phyloP scores from a whole-genome alignment of 2,113 vertebrate genomes.

The Kryptolebias marmoratus region DNA sequence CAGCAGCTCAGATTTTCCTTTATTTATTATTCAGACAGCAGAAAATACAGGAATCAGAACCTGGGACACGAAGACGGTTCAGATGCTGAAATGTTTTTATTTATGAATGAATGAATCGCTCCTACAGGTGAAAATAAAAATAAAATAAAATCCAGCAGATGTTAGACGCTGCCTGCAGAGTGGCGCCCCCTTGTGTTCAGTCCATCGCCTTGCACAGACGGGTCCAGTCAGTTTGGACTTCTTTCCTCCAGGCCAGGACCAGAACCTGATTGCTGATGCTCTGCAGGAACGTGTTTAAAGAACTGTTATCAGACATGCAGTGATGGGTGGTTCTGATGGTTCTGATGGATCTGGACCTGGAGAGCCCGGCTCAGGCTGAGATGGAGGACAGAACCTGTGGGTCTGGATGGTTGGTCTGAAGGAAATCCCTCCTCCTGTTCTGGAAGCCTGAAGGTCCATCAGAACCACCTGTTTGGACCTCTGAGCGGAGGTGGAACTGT shows the following conservation, averaged over 20 bases:
- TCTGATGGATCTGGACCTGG: too few species aligned
- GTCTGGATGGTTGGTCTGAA: too few species aligned
- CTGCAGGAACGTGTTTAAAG: not conserved
- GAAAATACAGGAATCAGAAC: not conserved
- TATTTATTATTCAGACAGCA: not conserved
- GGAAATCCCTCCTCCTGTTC: too few species aligned
- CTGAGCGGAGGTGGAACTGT: not conserved
- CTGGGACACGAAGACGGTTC: not conserved
- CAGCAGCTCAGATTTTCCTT: not conserved
- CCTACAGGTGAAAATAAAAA: too few species aligned
- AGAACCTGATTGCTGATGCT: too few species aligned
- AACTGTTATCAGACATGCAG: not conserved
- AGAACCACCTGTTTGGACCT: too few species aligned
- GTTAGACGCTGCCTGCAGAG: not conserved
- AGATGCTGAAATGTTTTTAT: not conserved
- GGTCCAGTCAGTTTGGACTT: not conserved
- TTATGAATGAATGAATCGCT: too few species aligned
- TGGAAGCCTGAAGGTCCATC: too few species aligned
- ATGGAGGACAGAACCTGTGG: too few species aligned
- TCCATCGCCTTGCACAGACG: not conserved
- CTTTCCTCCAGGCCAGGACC: not conserved
- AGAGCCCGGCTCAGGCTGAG: too few species aligned
- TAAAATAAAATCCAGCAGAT: too few species aligned
- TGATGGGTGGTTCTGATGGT: too few species aligned
- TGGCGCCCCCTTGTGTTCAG: slow-evolving; percentile 8